These are phyloP conservation scores for Dryadula phaetusa DNA, from an alignment of 2,888 invertebrate species.

Conservation along the genomic window DNA sequence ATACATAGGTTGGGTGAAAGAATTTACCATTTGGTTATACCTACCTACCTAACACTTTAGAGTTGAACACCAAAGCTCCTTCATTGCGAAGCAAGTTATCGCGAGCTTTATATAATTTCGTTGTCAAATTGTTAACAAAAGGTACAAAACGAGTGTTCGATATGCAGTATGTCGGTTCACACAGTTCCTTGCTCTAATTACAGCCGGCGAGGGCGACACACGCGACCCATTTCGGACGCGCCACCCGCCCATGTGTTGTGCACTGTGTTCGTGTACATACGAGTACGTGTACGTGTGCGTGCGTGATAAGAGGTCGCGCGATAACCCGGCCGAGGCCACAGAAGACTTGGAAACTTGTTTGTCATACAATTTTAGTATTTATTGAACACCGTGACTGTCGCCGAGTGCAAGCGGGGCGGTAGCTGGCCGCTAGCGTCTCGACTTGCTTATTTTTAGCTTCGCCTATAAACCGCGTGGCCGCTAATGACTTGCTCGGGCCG, in stretches of 20 bases:
- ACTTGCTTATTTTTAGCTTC: constrained; percentile 37
- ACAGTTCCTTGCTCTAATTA: constrained; percentile 65
- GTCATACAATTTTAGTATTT: constrained; percentile 25
- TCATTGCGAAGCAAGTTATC: not conserved
- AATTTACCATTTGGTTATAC: too few relatives aligned
- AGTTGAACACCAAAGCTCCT: not conserved
- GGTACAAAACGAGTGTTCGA: constrained; percentile 30
- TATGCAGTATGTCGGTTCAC: constrained; percentile 42
- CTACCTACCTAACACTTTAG: too few relatives aligned
- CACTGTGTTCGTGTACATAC: not conserved
- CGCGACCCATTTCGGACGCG: constrained; percentile 58
- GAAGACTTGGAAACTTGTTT: constrained; percentile 28
- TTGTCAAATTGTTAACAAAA: constrained; percentile 26
- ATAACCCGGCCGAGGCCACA: constrained; percentile 51
- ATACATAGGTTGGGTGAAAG: too few relatives aligned
- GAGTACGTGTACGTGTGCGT: constrained; percentile 40
- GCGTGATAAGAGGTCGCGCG: constrained; percentile 53
- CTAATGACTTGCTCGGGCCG: not conserved
- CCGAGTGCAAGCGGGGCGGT: constrained; percentile 34
- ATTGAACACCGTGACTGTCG: constrained; percentile 14
- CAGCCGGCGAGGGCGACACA: constrained; percentile 54
- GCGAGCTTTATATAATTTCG: not conserved
- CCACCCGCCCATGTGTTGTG: constrained; percentile 25
- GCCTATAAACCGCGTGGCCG: constrained; percentile 17
- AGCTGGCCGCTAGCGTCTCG: not conserved